A percentile compares a stretch with the other conserved stretches of the same genome.
These are phyloP conservation scores for Ericerus pela DNA, from an alignment of 1,140 invertebrate genomes.

Conservation along the genomic window DNA sequence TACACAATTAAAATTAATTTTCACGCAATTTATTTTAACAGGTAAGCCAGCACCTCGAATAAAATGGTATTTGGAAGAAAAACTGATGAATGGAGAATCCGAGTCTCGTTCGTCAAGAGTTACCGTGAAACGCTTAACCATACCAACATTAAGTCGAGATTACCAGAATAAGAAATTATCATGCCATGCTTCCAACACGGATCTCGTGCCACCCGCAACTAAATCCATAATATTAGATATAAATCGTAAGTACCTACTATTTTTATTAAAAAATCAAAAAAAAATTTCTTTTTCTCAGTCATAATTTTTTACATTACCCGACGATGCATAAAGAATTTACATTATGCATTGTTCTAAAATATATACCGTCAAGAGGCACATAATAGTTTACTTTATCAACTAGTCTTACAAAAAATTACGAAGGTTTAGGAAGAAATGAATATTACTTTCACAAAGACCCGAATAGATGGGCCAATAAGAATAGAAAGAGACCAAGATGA, in stretches of 20 bases:
- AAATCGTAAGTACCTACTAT: slow-evolving; percentile 62
- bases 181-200: slow-evolving; percentile 74
- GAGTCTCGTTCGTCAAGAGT: slow-evolving; percentile 45
- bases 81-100: slow-evolving; percentile 63
- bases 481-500: too few relatives aligned
- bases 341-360: too few relatives aligned
- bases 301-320: too few relatives aligned
- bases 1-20: neutral
- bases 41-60: slow-evolving; percentile 59
- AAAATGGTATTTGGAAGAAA: slow-evolving; percentile 68
- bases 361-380: too few relatives aligned
- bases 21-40: slow-evolving; percentile 30
- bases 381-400: too few relatives aligned
- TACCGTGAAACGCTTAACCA: slow-evolving; percentile 54
- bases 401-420: too few relatives aligned
- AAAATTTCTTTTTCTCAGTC: too few relatives aligned
- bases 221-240: slow-evolving; percentile 65
- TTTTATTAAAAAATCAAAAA: neutral
- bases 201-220: slow-evolving; percentile 52
- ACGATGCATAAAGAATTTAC: too few relatives aligned
- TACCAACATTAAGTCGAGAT: slow-evolving; percentile 2
- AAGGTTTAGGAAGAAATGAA: too few relatives aligned
- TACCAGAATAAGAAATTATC: slow-evolving; percentile 51
- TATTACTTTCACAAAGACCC: too few relatives aligned
- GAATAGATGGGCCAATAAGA: too few relatives aligned